Conservation (phyloP, 1,140 invertebrate species). For the Musca domestica region DNA sequence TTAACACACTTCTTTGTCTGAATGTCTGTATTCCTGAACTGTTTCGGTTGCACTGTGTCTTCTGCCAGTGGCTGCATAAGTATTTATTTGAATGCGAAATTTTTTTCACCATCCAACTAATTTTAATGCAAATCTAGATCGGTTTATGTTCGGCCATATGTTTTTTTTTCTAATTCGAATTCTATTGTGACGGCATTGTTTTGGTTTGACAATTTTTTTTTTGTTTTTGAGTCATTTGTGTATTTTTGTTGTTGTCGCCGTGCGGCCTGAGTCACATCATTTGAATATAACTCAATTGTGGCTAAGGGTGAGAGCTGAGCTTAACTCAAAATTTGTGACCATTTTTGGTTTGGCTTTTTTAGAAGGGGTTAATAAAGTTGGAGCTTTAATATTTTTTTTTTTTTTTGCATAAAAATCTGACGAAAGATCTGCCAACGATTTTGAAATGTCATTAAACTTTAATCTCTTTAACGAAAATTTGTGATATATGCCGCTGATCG, state of each 20-base stretch:
- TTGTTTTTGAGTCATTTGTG: background rate
- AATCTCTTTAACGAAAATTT: no score
- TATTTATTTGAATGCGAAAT: slow-evolving; percentile 14
- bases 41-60: slow-evolving; percentile 3
- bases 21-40: slow-evolving; percentile 4
- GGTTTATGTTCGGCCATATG: background rate
- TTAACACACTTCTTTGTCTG: background rate
- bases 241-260: background rate
- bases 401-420: no score
- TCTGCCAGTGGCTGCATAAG: background rate
- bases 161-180: background rate
- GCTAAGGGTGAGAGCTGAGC: no score
- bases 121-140: slow-evolving; percentile 17
- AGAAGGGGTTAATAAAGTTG: no score
- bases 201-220: background rate
- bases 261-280: background rate
- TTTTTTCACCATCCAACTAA: background rate
- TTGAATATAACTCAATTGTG: no score
- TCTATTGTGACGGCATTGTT: background rate
- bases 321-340: no score
- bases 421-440: no score
- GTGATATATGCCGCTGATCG: no score
- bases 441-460: no score
- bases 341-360: no score
- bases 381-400: no score